Evolutionary conservation across 2,888 invertebrate species (phyloP), one percentile per base, ranked within the genome.

Genomic region (Lydus trimaculatus): DNA sequence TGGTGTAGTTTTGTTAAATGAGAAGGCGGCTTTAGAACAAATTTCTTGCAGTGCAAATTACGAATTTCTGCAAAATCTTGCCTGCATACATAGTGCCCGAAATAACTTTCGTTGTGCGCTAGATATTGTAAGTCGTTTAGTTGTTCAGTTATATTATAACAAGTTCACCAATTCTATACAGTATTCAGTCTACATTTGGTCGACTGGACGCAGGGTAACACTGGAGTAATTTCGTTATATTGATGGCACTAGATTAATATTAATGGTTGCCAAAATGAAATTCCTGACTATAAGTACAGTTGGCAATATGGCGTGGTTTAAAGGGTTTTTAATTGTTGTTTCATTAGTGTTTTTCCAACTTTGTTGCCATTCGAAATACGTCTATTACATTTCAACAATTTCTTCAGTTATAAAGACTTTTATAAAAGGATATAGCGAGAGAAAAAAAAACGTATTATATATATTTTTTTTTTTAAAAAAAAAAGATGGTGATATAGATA

Each of bases 211-310:
- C 69, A 71, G 70, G 75, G 75, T 69, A 75, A 75, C 73, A 72
- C 66, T 73, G 72, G 73, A 81, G 82, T 81, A 83, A 83, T 83
- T 83, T 82, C 80, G 82, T 81, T 81, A 82, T 83, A 83, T 83
- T 83, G 83, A 83, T 83, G 83, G 82, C 81, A 83, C 82, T 82
- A 83, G 82, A 83, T 83, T 83, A 82, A 83, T 83, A 83, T 83
- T 83, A 83, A 83, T 83, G 83, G 82, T 82, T 80, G 80, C 78
- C 81, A 78, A 82, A 83, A 83, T 83, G 81, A 83, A 83, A 83
- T 83, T 83, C 82, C 82, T 74, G 76, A 78, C 80, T 78, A 52
- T 52, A 80, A 80, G 80, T 80, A 81, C 81, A 76, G 76, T 79
- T 80, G 74, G 81, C 79, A 80, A 81, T 77, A 79, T 79, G 80